Percentiles rank a stretch among this genome's conserved stretches.
These are phyloP conservation scores for Achatina immaculata DNA, from an alignment of 1,140 invertebrate genomes.

Conservation along the genomic window DNA sequence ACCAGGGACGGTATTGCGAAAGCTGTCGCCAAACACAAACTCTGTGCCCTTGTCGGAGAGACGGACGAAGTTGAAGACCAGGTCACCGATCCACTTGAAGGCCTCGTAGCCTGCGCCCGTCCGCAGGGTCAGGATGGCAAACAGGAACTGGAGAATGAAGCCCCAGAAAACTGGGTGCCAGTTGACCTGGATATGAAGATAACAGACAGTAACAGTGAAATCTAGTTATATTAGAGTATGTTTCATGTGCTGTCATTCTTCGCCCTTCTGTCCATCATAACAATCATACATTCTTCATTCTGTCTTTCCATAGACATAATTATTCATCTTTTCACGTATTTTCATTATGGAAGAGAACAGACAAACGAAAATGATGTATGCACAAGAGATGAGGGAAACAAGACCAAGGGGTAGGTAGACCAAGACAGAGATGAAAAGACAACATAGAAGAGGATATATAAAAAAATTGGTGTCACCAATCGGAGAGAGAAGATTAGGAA, in stretches of 20 bases:
- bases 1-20: neutral
- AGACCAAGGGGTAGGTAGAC: no score
- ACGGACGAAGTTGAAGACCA: neutral
- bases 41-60: neutral
- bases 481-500: no score
- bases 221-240: neutral
- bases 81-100: conserved; percentile 18
- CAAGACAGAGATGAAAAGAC: no score
- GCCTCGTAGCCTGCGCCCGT: neutral
- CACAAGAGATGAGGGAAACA: no score
- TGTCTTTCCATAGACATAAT: no score
- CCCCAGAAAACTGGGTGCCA: conserved; percentile 22
- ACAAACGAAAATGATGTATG: no score
- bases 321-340: no score
- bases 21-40: conserved; percentile 19
- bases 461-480: no score
- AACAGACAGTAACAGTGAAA: neutral
- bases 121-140: conserved; percentile 8
- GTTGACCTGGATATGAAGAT: conserved; percentile 17
- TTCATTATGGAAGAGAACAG: no score
- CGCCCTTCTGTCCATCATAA: no score
- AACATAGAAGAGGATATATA: no score
- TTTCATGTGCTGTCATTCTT: neutral
- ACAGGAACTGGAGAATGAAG: conserved; percentile 3
- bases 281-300: no score